Evolutionary conservation across 2,797 vertebrate genomes (phyloP).

Genomic region (Gymnocypris eckloni): DNA sequence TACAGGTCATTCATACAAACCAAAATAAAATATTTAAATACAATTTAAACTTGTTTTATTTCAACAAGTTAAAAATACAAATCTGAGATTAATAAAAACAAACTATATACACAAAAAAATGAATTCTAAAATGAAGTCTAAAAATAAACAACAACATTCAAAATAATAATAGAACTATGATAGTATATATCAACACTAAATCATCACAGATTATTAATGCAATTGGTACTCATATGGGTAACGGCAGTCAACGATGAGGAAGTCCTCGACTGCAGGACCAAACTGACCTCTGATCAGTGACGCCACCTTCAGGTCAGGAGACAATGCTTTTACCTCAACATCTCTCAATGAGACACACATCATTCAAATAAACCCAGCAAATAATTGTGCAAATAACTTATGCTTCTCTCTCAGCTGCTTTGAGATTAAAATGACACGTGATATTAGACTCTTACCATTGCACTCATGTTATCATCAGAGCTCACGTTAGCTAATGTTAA

Average conservation of each 20-base stretch:
- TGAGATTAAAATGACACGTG: background rate
- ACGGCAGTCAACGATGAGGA: constrained; percentile 67
- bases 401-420: background rate
- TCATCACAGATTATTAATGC: background rate
- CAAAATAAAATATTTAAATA: too few relatives aligned
- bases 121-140: background rate
- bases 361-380: background rate
- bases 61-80: too few relatives aligned
- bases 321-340: background rate
- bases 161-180: background rate
- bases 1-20: background rate
- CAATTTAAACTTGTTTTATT: too few relatives aligned
- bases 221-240: constrained; percentile 66
- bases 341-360: background rate
- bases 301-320: constrained; percentile 62
- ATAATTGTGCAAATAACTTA: background rate
- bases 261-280: constrained; percentile 52
- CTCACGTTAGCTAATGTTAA: too few relatives aligned
- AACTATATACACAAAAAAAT: background rate
- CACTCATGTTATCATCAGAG: background rate
- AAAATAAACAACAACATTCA: background rate
- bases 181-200: background rate
- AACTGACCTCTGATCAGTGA: constrained; percentile 62
- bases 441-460: background rate
- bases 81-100: background rate